phyloP scores from a whole-genome alignment of 2,888 invertebrate species.

The Caenorhabditis becei region DNA sequence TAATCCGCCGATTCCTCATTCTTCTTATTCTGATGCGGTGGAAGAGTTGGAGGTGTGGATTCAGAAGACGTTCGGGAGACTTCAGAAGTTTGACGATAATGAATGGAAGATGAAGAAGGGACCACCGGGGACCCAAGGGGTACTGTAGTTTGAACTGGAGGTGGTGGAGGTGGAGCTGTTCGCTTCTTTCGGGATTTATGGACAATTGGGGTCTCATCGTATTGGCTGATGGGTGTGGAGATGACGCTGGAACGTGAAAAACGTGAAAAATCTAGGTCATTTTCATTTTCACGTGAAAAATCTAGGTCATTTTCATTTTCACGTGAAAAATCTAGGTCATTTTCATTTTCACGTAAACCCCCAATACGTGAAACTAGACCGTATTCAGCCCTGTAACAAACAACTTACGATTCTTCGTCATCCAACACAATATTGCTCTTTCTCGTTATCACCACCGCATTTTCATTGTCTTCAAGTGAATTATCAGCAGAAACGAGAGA shows the following conservation, averaged over 20 bases:
- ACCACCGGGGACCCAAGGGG: too few species aligned
- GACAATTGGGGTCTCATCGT: conserved; percentile 48
- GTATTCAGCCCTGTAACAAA: background rate
- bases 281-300: too few species aligned
- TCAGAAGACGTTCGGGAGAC: conserved; percentile 1
- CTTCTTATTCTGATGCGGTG: conserved; percentile 25
- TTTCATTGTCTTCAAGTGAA: conserved; percentile 14
- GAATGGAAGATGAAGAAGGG: conserved; percentile 9
- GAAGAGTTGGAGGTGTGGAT: conserved; percentile 38
- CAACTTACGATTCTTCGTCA: conserved; percentile 55
- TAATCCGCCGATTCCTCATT: conserved; percentile 15
- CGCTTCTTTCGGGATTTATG: conserved; percentile 25
- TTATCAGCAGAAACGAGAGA: conserved; percentile 23
- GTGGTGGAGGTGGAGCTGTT: conserved; percentile 53
- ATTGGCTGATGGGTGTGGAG: conserved; percentile 56
- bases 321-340: too few species aligned
- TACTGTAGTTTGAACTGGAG: background rate
- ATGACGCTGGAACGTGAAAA: conserved; percentile 45
- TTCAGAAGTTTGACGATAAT: conserved; percentile 10
- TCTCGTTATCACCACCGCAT: conserved; percentile 27
- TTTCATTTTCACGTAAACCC: too few species aligned
- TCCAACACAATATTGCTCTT: conserved; percentile 55
- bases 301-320: too few species aligned
- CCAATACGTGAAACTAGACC: too few species aligned
- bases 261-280: too few species aligned